Evolutionary conservation across 1,140 invertebrate genomes (phyloP).

Genomic region (Frieseomelitta varia): DNA sequence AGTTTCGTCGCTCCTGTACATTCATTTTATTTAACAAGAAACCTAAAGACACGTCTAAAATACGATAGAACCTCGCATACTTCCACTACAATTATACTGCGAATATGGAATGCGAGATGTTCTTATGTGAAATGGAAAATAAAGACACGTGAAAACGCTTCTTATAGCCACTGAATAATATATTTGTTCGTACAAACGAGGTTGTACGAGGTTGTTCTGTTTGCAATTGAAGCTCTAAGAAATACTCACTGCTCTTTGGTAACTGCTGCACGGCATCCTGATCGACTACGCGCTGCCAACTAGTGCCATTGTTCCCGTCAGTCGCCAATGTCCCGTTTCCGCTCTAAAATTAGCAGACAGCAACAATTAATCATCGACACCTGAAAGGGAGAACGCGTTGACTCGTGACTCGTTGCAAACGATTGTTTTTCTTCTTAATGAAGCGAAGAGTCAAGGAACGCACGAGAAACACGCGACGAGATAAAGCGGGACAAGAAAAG

Average conservation of each 20-base stretch:
- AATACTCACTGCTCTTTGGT: constrained; percentile 58
- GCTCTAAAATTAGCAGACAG: constrained; percentile 39
- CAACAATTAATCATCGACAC: constrained; percentile 24
- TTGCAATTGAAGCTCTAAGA: neutral
- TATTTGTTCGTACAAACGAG: neutral
- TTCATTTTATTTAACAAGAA: too few species aligned
- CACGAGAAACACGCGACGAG: neutral
- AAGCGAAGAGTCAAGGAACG: too few species aligned
- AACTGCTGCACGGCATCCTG: constrained; percentile 25
- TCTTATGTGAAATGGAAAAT: too few species aligned
- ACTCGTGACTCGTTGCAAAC: neutral
- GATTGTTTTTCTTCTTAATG: too few species aligned
- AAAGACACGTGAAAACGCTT: neutral
- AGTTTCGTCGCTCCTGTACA: constrained; percentile 52
- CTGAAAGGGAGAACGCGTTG: neutral
- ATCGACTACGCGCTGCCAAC: constrained; percentile 10
- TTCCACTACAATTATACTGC: too few species aligned
- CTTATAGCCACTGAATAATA: neutral
- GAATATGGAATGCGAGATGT: too few species aligned
- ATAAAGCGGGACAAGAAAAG: neutral
- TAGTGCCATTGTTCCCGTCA: constrained; percentile 17
- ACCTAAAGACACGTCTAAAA: neutral
- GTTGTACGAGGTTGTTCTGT: too few species aligned
- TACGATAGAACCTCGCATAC: too few species aligned
- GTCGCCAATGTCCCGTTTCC: constrained; percentile 33